A percentile compares a stretch with the other conserved stretches of the same genome.
Conservation (phyloP, 1,140 invertebrate species). For the Lepidostoma basale region DNA sequence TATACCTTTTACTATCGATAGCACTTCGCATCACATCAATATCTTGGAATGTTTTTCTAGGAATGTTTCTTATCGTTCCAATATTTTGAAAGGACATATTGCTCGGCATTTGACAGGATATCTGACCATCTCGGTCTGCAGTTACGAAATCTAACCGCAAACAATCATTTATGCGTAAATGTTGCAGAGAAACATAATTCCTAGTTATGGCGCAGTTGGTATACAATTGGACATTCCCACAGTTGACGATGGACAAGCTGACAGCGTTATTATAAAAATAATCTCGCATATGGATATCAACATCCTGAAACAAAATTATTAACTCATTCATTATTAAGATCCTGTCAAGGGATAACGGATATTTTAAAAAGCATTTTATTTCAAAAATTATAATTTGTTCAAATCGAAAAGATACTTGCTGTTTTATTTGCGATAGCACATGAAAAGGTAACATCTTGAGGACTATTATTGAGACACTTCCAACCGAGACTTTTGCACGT, state of each 20-base stretch:
- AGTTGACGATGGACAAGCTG: conserved; percentile 57
- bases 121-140: conserved; percentile 48
- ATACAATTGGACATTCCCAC: conserved; percentile 54
- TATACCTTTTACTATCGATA: conserved; percentile 47
- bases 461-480: conserved; percentile 51
- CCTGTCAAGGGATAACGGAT: too few relatives aligned
- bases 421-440: conserved; percentile 46
- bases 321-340: too few relatives aligned
- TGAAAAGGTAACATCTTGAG: conserved; percentile 51
- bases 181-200: conserved; percentile 51
- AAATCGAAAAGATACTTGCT: conserved; percentile 33
- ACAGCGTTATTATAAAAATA: conserved; percentile 54
- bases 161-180: conserved; percentile 54
- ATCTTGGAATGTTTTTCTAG: conserved; percentile 53
- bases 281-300: conserved; percentile 56
- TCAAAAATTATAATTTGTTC: not conserved
- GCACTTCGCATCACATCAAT: conserved; percentile 52
- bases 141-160: conserved; percentile 53
- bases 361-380: not conserved
- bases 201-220: conserved; percentile 55
- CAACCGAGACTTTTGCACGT: conserved; percentile 53
- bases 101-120: conserved; percentile 53
- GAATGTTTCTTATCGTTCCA: conserved; percentile 53
- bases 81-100: conserved; percentile 58
- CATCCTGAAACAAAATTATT: conserved; percentile 56